phyloP scores from a whole-genome alignment of 2,888 invertebrate genomes.

The Stratiomys singularior region DNA sequence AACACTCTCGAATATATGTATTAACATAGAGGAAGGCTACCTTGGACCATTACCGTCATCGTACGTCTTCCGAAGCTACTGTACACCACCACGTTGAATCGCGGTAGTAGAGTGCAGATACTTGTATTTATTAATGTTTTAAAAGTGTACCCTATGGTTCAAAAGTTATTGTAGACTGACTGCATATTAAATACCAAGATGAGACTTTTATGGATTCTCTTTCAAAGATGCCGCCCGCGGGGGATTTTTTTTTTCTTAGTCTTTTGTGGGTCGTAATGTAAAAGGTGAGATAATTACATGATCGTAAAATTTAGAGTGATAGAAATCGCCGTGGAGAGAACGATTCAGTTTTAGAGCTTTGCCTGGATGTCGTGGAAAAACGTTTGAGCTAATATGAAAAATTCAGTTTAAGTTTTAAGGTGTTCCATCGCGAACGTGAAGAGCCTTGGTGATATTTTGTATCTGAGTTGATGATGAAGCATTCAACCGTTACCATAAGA shows the following conservation, averaged over 20 bases:
- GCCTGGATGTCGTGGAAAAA: too few species aligned
- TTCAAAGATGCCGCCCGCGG: constrained; percentile 7
- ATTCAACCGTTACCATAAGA: too few species aligned
- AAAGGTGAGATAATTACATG: constrained; percentile 29
- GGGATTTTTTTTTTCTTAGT: neutral
- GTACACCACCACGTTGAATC: neutral
- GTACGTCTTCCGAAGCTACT: constrained; percentile 9
- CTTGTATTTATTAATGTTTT: neutral
- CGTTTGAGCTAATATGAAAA: too few species aligned
- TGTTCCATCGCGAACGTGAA: too few species aligned
- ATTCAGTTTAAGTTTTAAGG: too few species aligned
- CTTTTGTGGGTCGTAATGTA: constrained; percentile 4
- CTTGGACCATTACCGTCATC: constrained; percentile 7
- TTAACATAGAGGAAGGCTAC: neutral
- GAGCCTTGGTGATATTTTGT: too few species aligned
- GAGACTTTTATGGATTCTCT: constrained; percentile 12
- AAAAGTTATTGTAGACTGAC: constrained; percentile 9
- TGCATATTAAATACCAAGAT: neutral
- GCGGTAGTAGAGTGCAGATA: neutral
- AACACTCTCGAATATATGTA: neutral
- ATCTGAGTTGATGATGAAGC: too few species aligned
- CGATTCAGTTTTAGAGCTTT: too few species aligned
- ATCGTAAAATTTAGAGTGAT: constrained; percentile 27
- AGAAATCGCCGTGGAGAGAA: neutral
- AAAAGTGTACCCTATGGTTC: constrained; percentile 1